Evolutionary conservation across 2,888 invertebrate species (phyloP), one percentile per base, ranked within the genome.

Genomic region (Lysandra bellargus): DNA sequence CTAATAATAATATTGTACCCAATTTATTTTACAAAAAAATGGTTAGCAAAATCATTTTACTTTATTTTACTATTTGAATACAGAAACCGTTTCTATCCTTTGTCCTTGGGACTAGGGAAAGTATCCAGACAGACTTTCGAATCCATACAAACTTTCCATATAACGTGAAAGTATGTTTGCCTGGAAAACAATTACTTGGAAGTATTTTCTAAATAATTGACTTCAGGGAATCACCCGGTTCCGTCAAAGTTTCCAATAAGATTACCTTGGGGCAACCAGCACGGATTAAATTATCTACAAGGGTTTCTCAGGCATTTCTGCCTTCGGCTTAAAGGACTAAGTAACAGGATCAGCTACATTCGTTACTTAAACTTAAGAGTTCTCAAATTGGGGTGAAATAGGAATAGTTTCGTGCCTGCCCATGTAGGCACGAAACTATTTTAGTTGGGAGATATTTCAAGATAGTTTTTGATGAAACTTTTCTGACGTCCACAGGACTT

Each of bases 241-340:
- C 14, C 44, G 75, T 49, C 49, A 75, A 75, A 75, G 44, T 75
- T 75, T 76, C 33, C 53, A 57, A 53, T 40, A 12, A 49, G 76
- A 76, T 14, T 49, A 75, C 75, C 75, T 75, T 57, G 30, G 17
- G 44, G n/a, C n/a, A 44, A 33, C 44, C 49, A 49, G 33, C 23
- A 17, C 30, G 57, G 76, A 76, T 76, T 76, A 76, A 76, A 76
- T 53, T 57, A 14, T 30, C 33, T 75, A 49, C 75, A 75, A 75
- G 49, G 76, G 76, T 53, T 76, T 57, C 33, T 75, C 30, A 44
- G 75, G 75, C 12, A 76, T 33, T 76, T 76, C 75, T 49, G 53
- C 57, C 76, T 57, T 57, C 53, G 76, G 57, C 76, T 76, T 76
- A 76, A 30, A 76, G 57, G 76, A 14, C 76, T 17, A 17, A 75